Percentiles rank a stretch among this genome's conserved stretches.
phyloP scores from a whole-genome alignment of 2,888 invertebrate species.

The Chromoteleia sp. region DNA sequence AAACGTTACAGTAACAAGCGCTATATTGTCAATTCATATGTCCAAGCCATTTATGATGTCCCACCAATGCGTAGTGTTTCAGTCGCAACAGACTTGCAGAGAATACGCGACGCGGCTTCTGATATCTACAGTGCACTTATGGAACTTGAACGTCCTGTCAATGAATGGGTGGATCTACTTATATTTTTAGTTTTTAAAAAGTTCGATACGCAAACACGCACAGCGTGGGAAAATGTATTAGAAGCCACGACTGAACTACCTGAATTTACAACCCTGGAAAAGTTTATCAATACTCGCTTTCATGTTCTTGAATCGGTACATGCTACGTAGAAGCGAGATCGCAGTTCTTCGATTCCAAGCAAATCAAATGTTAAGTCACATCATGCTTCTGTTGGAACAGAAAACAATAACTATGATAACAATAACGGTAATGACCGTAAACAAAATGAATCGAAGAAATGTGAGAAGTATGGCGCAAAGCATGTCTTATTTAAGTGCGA shows the following conservation, averaged over 20 bases:
- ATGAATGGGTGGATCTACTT: not conserved
- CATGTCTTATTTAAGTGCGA: not conserved
- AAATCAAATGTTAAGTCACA: not conserved
- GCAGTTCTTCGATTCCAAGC: not conserved
- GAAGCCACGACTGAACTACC: not conserved
- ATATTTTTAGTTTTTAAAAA: constrained; percentile 1
- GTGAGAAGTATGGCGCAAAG: not conserved
- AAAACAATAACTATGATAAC: not conserved
- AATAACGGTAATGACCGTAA: not conserved
- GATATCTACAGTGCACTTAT: not conserved
- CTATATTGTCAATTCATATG: constrained; percentile 10
- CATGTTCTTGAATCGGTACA: not conserved
- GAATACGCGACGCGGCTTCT: not conserved
- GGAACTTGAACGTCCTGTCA: not conserved
- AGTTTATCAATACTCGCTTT: not conserved
- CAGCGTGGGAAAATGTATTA: not conserved
- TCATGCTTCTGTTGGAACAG: not conserved
- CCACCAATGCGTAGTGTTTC: not conserved
- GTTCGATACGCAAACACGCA: too few species aligned
- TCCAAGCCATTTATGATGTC: not conserved
- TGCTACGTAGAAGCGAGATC: not conserved
- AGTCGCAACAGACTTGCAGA: not conserved
- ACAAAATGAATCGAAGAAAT: not conserved
- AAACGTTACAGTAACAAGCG: not conserved
- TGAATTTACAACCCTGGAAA: not conserved